Conservation (phyloP, 2,797 vertebrate genomes). For the Distichodus sexfasciatus region DNA sequence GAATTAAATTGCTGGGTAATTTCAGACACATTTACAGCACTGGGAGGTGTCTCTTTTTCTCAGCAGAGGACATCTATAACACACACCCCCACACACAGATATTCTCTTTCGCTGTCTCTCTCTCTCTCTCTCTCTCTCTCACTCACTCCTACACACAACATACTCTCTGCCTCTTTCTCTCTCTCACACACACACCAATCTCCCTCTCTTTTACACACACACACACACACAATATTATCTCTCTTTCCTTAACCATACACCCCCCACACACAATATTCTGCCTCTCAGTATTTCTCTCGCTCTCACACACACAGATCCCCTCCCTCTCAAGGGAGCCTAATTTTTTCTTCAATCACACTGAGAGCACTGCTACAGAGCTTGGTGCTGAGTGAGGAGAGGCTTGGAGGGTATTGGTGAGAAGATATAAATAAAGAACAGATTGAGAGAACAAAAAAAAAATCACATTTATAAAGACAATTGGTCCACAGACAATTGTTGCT, state of each 20-base stretch:
- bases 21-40: background rate
- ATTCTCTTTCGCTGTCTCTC: background rate
- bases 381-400: background rate
- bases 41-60: background rate
- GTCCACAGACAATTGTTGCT: background rate
- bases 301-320: background rate
- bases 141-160: too few relatives aligned
- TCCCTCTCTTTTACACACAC: background rate
- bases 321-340: background rate
- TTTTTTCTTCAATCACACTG: background rate
- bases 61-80: background rate
- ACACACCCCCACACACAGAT: background rate
- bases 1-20: background rate
- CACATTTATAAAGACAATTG: slow-evolving; percentile 12
- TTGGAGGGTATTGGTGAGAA: background rate
- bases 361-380: slow-evolving; percentile 9
- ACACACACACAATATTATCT: too few relatives aligned
- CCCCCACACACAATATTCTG: too few relatives aligned
- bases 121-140: background rate
- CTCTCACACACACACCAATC: background rate
- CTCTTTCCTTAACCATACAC: too few relatives aligned
- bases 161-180: background rate
- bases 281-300: background rate
- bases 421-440: background rate
- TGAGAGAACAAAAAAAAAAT: background rate